Evolutionary conservation across 1,140 invertebrate genomes (phyloP), one percentile per base, ranked within the genome.

Genomic region (Drosophila setifemur): DNA sequence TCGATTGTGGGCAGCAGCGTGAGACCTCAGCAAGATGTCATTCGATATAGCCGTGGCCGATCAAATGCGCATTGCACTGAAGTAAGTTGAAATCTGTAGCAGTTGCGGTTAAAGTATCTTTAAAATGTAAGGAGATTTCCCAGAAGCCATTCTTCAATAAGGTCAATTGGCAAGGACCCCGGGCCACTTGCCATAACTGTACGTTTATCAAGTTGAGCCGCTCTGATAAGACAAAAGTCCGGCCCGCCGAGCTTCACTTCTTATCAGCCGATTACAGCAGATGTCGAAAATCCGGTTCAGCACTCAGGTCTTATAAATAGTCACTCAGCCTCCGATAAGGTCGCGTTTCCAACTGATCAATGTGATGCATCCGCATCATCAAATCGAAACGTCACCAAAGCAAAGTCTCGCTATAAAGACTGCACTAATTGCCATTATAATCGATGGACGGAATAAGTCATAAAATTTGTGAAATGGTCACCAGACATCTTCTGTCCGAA

Each of bases 41-140:
- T 89, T 89, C 43, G 83, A 89, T 86, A 89, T 89, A 67, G 76
- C 88, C 4, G 76, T 89, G 42, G 88, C 79, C 26, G 88, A 89
- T 73, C 88, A 89, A 64, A 89, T 89, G 83, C 87, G 88, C 19
- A 88, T 89, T 44, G 88, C 88, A 23, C 54, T 89, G 26, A 89
- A 70, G 88, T 89, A 72, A 89, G 82, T 81, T 14, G 18, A 16
- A 23, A 1, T 21, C 1, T 5, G 2, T 2, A 26, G 9, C 12
- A 6, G 0, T 9, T 0, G 8, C 25, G n/a, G n/a, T n/a, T n/a
- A n/a, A n/a, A n/a, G n/a, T n/a, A n/a, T n/a, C n/a, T n/a, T n/a
- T n/a, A n/a, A n/a, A 14, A 14, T 8, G 1, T 25, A 14, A 25
- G 11, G 2, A 25, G 25, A n/a, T 28, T 3, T 5, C n/a, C 31